These are phyloP conservation scores for Asarcornis scutulata DNA, from an alignment of 2,113 vertebrate genomes.

Conservation along the genomic window DNA sequence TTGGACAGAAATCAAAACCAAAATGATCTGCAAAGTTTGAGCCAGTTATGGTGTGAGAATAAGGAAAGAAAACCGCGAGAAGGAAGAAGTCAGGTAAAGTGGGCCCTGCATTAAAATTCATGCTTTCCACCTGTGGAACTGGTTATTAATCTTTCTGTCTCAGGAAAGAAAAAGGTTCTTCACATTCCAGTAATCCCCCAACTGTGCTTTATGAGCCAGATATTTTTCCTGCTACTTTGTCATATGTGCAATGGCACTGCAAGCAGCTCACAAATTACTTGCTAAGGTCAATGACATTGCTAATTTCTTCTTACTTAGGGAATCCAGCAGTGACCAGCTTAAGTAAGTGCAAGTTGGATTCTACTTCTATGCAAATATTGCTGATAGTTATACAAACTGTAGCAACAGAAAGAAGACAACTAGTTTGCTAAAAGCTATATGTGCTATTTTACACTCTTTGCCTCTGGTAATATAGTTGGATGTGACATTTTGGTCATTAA, in stretches of 20 bases:
- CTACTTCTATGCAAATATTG: neutral
- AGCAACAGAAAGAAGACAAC: neutral
- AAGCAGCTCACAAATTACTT: neutral
- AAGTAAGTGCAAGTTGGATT: neutral
- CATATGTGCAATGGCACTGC: neutral
- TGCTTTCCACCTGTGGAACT: neutral
- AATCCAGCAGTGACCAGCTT: neutral
- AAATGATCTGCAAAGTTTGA: neutral
- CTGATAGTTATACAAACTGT: neutral
- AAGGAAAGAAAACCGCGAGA: neutral
- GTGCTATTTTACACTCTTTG: neutral
- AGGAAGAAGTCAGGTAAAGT: neutral
- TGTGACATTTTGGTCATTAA: neutral
- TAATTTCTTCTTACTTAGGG: slow-evolving; percentile 31
- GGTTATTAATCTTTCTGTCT: slow-evolving; percentile 24
- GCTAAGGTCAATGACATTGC: neutral
- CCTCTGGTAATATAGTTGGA: neutral
- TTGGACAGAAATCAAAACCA: neutral
- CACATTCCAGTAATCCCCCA: neutral
- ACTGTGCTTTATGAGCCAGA: slow-evolving; percentile 23
- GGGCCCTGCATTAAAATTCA: neutral
- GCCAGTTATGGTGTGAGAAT: neutral
- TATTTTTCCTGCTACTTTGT: slow-evolving; percentile 1
- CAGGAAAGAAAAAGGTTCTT: neutral
- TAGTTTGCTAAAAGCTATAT: neutral